Evolutionary conservation across 2,797 vertebrate genomes (phyloP), one percentile per base, ranked within the genome.

Genomic region (Anableps anableps): DNA sequence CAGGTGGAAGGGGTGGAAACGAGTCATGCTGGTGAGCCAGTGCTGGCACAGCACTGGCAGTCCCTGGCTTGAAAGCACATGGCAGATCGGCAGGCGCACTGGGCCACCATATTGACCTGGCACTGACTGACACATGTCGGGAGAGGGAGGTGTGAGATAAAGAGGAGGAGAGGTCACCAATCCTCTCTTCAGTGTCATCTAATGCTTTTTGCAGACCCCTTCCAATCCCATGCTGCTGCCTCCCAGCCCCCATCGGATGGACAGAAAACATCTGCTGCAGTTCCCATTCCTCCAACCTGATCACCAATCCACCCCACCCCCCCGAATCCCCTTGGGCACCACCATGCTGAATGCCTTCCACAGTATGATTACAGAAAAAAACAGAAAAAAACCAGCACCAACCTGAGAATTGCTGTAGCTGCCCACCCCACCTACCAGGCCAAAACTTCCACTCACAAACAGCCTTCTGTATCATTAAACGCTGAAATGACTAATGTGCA

Each of bases 41-140:
- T 7, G 77, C 83, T 73, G 83, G 68, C 1, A 74, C 82, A 2
- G 77, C 87, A 5, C 80, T 88, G 87, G 87, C 88, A 83, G 84
- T 81, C 88, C 76, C 86, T 66, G 91, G 88, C 91, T 91, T 82
- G 82, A 89, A 88, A 92, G 93, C 94, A 94, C 93, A 94, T 93
- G 93, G 94, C 60, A 62, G 79, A 89, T 73, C 86, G 21, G 90
- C 91, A 87, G 91, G 90, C 83, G 86, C 84, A 6, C 89, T 82
- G 87, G 91, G 91, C 88, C 82, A 77, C 93, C 94, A 92, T 92
- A 92, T 92, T 94, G 92, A 94, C 91, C 92, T 88, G 91, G 88
- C 92, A 75, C 88, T 93, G 94, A 94, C 93, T 92, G 94, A 93
- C 94, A 94, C 92, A 87, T 95, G 94, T 94, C 83, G 78, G 80